A percentile compares a stretch with the other conserved stretches of the same genome.
Evolutionary conservation across 2,113 vertebrate genomes (phyloP).

Genomic region (Chloebia gouldiae): DNA sequence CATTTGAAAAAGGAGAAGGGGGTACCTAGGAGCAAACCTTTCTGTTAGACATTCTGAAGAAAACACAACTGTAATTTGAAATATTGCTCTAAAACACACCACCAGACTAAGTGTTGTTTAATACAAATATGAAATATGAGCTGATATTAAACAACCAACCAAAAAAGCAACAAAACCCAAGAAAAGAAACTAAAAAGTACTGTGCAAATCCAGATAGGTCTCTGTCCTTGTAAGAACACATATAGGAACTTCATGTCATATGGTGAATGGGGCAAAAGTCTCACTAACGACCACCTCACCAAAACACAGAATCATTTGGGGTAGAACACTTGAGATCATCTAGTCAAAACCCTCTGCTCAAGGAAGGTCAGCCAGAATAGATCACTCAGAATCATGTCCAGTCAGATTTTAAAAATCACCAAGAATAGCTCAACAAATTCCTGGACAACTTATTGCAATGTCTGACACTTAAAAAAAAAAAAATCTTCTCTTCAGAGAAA

Average conservation of each 20-base stretch:
- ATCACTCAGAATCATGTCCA: not conserved
- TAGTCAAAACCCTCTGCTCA: not conserved
- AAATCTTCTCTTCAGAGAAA: not conserved
- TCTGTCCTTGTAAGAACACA: not conserved
- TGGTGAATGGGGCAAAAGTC: not conserved
- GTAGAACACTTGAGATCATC: not conserved
- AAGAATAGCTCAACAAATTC: not conserved
- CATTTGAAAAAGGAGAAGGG: no score
- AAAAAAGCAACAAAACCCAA: not conserved
- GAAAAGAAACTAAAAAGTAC: not conserved
- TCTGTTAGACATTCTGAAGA: no score
- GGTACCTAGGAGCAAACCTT: no score
- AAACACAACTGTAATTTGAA: no score
- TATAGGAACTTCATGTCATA: not conserved
- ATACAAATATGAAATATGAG: not conserved
- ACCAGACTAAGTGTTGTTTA: not conserved
- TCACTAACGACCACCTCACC: not conserved
- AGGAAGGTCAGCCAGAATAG: not conserved
- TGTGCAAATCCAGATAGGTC: not conserved
- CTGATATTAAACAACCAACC: not conserved
- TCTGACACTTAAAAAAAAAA: not conserved
- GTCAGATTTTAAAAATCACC: not conserved
- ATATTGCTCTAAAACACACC: no score
- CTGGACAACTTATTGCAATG: not conserved
- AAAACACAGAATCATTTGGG: not conserved